Base-by-base conservation (phyloP, 2,797 vertebrate species). In the Enteromius argenteus region DNA sequence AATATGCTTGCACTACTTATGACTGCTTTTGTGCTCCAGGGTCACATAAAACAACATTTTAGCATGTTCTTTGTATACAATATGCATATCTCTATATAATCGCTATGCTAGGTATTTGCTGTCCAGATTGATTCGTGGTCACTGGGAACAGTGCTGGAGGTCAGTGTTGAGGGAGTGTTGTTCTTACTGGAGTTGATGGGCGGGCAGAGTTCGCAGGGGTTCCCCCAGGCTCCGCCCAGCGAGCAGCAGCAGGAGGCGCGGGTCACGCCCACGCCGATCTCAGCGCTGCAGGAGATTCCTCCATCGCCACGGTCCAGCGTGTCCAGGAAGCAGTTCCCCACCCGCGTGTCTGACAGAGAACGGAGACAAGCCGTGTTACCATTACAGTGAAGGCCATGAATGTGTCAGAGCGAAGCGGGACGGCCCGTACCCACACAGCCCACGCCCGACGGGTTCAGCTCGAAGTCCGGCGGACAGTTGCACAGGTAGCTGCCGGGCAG, bases 161-260 rank as follows among this genome's bases (percentile, higher is more conserved):
- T 49, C 46, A 49, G 46, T 17, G 14, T 49, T 17, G 15, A 49
- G 17, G 49, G 4, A 51, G 51, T 56, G 53, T n/a, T 30, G 60
- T 6, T 30, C 60, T 13, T 96, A 99, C 97, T 96, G 21, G 97
- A 96, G 92, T 98, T 98, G 90, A 94, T 90, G 0, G 90, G 84
- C 0, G 97, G 97, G 81, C 97, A 99, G 0, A 96, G 94, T 94
- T 99, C 97, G 5, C 98, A 99, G 53, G 97, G 97, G 87, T 96
- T 97, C 51, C 97, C 98, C 98, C 97, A 99, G 0, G 97, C 97
- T 17, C 92, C 93, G 69, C 97, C 97, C 86, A 96, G 90, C 0
- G 97, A 99, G 89, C 97, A 99, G 91, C 97, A 99, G 89, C 97
- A 99, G 74, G 97, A 99, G 0, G 97, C 97, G 0, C 97, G 88